A percentile compares a stretch with the other conserved stretches of the same genome.
These are phyloP conservation scores for Epirrhoe tristata DNA, from an alignment of 2,888 invertebrate species.

Conservation along the genomic window DNA sequence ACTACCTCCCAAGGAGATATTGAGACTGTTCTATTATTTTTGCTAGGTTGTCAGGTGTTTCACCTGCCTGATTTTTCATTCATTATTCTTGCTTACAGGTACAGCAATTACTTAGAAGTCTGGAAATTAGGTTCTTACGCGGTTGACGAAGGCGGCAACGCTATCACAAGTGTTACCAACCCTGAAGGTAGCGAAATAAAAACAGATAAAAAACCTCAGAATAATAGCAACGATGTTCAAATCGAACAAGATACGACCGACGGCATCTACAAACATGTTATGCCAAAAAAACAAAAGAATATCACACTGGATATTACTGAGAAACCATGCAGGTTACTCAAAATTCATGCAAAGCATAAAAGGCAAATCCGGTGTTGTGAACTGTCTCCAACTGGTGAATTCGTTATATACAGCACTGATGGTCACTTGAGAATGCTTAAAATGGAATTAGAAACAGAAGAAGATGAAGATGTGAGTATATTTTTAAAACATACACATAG, in stretches of 20 bases:
- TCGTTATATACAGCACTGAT: constrained; percentile 91
- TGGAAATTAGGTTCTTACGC: constrained; percentile 84
- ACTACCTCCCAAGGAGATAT: no score
- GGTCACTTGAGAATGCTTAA: constrained; percentile 88
- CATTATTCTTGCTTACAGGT: constrained; percentile 57
- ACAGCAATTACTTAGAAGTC: constrained; percentile 80
- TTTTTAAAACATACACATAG: constrained; percentile 1
- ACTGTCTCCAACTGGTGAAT: constrained; percentile 89
- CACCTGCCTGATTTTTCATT: no score
- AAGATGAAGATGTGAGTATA: constrained; percentile 64
- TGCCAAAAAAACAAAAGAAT: constrained; percentile 21
- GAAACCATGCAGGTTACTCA: constrained; percentile 88
- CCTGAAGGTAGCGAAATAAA: constrained; percentile 30
- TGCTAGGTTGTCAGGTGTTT: no score
- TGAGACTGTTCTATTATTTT: no score
- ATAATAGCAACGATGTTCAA: constrained; percentile 32
- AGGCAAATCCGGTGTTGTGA: constrained; percentile 89
- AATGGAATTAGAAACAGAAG: constrained; percentile 72
- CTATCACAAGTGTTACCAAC: constrained; percentile 52
- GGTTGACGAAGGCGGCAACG: constrained; percentile 86
- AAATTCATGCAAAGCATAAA: constrained; percentile 87
- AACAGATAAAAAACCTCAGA: constrained; percentile 47
- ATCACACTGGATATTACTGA: constrained; percentile 69
- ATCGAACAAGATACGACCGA: constrained; percentile 67
- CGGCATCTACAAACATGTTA: constrained; percentile 33